A percentile compares a stretch with the other conserved stretches of the same genome.
Evolutionary conservation across 2,797 vertebrate genomes (phyloP).

Genomic region (Limnodromus scolopaceus): DNA sequence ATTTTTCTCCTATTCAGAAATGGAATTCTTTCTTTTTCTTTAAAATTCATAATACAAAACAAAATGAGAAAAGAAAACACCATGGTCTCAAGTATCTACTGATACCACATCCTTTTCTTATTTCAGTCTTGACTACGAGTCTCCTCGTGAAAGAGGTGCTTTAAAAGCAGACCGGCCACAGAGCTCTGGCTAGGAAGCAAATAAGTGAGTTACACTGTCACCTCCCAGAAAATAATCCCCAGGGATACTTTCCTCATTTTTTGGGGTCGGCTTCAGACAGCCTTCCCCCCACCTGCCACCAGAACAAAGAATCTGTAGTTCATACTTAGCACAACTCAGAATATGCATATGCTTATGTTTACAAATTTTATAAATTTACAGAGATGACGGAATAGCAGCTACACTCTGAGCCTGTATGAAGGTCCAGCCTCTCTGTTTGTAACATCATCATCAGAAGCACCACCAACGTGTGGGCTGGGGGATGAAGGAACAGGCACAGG

Average conservation of each 20-base stretch:
- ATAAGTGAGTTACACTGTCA: not conserved
- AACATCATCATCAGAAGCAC: not conserved
- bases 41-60: not conserved
- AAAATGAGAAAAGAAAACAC: not conserved
- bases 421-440: not conserved
- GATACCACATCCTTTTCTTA: not conserved
- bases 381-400: not conserved
- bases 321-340: not conserved
- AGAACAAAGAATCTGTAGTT: not conserved
- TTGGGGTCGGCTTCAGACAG: not conserved
- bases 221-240: slow-evolving; percentile 25
- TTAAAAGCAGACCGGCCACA: not conserved
- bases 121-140: not conserved
- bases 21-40: not conserved
- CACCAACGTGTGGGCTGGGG: fast-evolving
- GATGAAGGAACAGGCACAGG: not conserved
- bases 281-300: not conserved
- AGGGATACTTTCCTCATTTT: not conserved
- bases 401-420: not conserved
- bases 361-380: not conserved
- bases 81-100: not conserved
- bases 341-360: fast-evolving
- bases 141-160: not conserved
- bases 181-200: slow-evolving; percentile 7
- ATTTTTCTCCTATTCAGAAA: not conserved